These are phyloP conservation scores for Elysia crispata DNA, from an alignment of 2,888 invertebrate genomes.

Conservation along the genomic window DNA sequence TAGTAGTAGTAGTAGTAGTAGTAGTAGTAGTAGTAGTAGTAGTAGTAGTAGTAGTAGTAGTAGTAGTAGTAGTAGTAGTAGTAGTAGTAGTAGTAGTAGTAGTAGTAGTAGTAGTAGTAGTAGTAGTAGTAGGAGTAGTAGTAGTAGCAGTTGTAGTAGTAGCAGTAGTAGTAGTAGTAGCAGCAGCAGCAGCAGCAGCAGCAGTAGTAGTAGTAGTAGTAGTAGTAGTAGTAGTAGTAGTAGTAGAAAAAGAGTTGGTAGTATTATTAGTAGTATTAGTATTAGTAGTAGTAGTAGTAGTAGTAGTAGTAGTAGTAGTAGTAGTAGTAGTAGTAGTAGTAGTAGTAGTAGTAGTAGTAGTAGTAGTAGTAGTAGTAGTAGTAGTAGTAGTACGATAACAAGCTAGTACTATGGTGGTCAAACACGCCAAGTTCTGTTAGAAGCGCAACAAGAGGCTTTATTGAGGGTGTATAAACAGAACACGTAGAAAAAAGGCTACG, in stretches of 20 bases:
- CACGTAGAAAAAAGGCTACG: too few relatives aligned
- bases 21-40: slow-evolving; percentile 10
- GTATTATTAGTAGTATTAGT: too few relatives aligned
- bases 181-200: slow-evolving; percentile 9
- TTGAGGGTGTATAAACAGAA: too few relatives aligned
- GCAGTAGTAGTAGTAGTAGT: slow-evolving; percentile 27
- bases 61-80: slow-evolving; percentile 28
- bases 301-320: slow-evolving; percentile 31
- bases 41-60: slow-evolving; percentile 28
- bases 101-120: too few relatives aligned
- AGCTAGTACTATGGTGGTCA: too few relatives aligned
- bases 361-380: slow-evolving; percentile 38
- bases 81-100: slow-evolving; percentile 27
- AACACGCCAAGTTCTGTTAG: too few relatives aligned
- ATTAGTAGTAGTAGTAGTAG: too few relatives aligned
- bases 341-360: slow-evolving; percentile 18
- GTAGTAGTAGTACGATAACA: too few relatives aligned
- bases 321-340: slow-evolving; percentile 31
- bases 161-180: slow-evolving; percentile 2
- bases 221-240: slow-evolving; percentile 29
- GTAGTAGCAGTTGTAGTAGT: too few relatives aligned
- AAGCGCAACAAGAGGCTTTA: too few relatives aligned
- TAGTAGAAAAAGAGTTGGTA: background rate
- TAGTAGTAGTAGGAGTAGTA: too few relatives aligned
- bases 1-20: slow-evolving; percentile 22